phyloP scores from a whole-genome alignment of 2,113 vertebrate species.

The Camarhynchus parvulus region DNA sequence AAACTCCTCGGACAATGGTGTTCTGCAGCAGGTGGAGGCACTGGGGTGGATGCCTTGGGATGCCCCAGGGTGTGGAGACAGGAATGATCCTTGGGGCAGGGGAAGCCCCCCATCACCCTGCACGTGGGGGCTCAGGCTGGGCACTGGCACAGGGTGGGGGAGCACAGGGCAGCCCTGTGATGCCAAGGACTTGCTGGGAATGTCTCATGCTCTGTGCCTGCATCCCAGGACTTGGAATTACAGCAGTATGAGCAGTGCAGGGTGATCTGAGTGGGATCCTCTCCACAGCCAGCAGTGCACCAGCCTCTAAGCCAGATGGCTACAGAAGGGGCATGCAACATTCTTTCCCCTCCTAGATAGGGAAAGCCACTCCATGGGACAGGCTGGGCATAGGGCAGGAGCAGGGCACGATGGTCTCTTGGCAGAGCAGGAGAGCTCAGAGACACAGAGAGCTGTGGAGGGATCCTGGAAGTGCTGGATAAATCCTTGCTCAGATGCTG shows the following conservation, averaged over 20 bases:
- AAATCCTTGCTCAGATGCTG: background rate
- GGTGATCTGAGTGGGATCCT: background rate
- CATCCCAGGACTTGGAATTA: background rate
- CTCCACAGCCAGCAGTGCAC: background rate
- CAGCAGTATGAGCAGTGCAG: background rate
- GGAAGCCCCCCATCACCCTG: background rate
- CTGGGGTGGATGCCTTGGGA: background rate
- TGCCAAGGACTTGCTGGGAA: background rate
- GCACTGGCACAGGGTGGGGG: background rate
- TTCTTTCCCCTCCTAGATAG: background rate
- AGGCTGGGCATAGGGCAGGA: too few relatives aligned
- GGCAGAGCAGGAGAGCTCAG: background rate
- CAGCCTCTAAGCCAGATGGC: background rate
- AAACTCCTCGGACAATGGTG: fast-evolving
- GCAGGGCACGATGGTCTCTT: fast-evolving
- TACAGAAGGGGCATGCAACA: background rate
- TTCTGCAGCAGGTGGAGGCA: background rate
- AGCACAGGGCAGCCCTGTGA: background rate
- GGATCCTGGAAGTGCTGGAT: background rate
- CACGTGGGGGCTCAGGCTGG: background rate
- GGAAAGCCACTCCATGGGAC: background rate
- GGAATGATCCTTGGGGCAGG: background rate
- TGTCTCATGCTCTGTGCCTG: fast-evolving
- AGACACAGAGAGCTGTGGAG: background rate
- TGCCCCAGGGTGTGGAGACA: background rate